Conservation (phyloP, 2,888 invertebrate genomes). For the Limnephilus marmoratus region DNA sequence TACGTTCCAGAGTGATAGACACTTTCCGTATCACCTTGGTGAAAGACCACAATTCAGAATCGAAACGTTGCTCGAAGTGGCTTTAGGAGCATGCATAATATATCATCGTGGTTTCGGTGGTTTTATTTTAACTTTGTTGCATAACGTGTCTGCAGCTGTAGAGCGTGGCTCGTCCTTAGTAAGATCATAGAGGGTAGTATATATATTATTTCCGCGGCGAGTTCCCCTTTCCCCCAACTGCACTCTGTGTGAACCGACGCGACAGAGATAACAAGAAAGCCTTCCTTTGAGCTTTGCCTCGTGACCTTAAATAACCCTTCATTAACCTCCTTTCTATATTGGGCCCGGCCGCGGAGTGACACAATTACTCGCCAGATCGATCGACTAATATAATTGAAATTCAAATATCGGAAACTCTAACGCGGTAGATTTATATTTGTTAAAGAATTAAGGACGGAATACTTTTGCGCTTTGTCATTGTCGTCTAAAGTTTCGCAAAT, state of each 20-base stretch:
- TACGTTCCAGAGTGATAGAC: no score
- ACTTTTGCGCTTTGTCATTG: no score
- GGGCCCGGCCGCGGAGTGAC: not conserved
- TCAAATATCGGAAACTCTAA: not conserved
- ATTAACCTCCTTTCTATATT: constrained; percentile 5
- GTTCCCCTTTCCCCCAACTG: not conserved
- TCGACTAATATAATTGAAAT: not conserved
- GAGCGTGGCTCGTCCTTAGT: not conserved
- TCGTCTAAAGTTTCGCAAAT: no score
- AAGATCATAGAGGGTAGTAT: not conserved
- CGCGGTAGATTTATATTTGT: not conserved
- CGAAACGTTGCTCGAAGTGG: no score
- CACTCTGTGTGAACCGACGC: not conserved
- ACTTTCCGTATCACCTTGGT: no score
- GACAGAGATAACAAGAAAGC: constrained; percentile 12
- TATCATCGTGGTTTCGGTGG: not conserved
- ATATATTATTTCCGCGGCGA: not conserved
- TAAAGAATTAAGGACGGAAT: no score
- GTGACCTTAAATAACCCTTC: constrained; percentile 8
- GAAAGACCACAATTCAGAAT: no score
- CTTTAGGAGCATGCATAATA: not conserved
- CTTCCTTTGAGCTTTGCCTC: constrained; percentile 6
- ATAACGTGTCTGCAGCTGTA: not conserved
- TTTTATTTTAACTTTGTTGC: not conserved
- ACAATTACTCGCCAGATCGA: not conserved